Evolutionary conservation across 2,113 vertebrate species (phyloP).

Genomic region (Megaleporinus macrocephalus): DNA sequence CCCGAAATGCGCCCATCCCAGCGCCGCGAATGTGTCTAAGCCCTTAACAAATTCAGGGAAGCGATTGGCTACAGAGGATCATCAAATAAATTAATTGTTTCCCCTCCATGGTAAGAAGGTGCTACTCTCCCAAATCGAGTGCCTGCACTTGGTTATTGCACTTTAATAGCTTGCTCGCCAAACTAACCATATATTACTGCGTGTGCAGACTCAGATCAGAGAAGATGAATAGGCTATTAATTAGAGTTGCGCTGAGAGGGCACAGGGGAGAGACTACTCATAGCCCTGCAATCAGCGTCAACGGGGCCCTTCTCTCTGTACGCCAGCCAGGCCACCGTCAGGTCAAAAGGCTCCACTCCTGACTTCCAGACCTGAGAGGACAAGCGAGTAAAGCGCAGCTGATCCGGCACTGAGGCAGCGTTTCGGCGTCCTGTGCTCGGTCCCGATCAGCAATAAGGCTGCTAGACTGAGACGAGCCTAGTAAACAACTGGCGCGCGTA

Average conservation of each 20-base stretch:
- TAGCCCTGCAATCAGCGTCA: slow-evolving; percentile 82
- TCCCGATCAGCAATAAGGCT: slow-evolving; percentile 11
- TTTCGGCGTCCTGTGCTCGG: background rate
- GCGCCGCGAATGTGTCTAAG: slow-evolving; percentile 53
- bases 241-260: slow-evolving; percentile 85
- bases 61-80: slow-evolving; percentile 79
- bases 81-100: slow-evolving; percentile 85
- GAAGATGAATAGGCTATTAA: slow-evolving; percentile 88
- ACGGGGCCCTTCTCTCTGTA: slow-evolving; percentile 73
- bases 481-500: slow-evolving; percentile 75
- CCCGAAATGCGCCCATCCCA: slow-evolving; percentile 38
- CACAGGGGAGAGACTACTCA: slow-evolving; percentile 85
- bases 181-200: slow-evolving; percentile 86
- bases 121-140: slow-evolving; percentile 84
- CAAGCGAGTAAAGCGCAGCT: slow-evolving; percentile 61
- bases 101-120: slow-evolving; percentile 84
- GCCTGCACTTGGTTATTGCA: slow-evolving; percentile 85
- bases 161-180: slow-evolving; percentile 86
- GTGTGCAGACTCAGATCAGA: slow-evolving; percentile 84
- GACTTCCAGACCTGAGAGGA: slow-evolving; percentile 57
- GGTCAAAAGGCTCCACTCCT: slow-evolving; percentile 69
- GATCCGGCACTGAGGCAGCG: slow-evolving; percentile 30
- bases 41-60: slow-evolving; percentile 70
- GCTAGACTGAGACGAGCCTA: slow-evolving; percentile 53
- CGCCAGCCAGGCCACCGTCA: slow-evolving; percentile 70